Percentiles rank a stretch among this genome's conserved stretches.
These are phyloP conservation scores for Synergus umbraculus DNA, from an alignment of 2,888 invertebrate species.

Conservation along the genomic window DNA sequence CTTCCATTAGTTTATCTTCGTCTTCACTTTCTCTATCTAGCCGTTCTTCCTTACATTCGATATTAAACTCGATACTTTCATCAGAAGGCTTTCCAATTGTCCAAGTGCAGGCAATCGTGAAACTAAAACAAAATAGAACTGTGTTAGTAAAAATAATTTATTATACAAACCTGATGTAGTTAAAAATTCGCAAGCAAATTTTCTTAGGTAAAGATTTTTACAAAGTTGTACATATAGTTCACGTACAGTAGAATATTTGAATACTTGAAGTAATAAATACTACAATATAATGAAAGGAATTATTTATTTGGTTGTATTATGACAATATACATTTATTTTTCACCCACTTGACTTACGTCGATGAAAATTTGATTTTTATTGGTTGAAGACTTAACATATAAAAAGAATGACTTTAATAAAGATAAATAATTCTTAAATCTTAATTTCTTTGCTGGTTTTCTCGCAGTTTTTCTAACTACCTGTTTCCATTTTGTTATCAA, in stretches of 20 bases:
- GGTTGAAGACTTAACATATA: not conserved
- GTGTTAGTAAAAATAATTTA: not conserved
- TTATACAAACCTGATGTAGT: not conserved
- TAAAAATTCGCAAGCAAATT: not conserved
- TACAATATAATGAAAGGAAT: not conserved
- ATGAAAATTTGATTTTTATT: not conserved
- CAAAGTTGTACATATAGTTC: not conserved
- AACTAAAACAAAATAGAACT: slow-evolving; percentile 24
- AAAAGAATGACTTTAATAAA: no score
- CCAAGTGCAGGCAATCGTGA: slow-evolving; percentile 29
- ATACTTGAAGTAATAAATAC: not conserved
- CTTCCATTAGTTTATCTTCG: not conserved
- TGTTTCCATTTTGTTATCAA: not conserved
- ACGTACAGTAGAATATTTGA: not conserved
- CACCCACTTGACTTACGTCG: not conserved
- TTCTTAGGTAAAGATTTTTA: no score
- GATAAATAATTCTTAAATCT: no score
- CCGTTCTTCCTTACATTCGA: slow-evolving; percentile 13
- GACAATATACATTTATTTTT: not conserved
- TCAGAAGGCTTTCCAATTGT: not conserved
- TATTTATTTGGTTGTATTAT: not conserved
- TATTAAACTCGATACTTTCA: not conserved
- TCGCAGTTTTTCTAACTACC: not conserved
- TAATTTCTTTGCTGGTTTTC: no score
- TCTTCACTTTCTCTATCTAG: not conserved